phyloP scores from a whole-genome alignment of 2,888 invertebrate genomes.

The Cheilosia impressa region DNA sequence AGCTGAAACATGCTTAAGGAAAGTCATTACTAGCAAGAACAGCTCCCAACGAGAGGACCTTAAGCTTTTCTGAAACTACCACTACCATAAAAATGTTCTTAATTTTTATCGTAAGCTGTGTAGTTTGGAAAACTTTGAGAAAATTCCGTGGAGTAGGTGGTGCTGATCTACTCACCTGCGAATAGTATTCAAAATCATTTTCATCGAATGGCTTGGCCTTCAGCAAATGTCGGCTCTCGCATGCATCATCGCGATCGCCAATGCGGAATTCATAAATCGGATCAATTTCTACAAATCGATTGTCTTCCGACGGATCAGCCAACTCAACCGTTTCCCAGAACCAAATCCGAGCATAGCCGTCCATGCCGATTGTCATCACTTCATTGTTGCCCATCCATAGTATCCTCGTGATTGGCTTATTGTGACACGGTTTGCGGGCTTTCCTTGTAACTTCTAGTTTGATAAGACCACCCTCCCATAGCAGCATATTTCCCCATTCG shows the following conservation, averaged over 20 bases:
- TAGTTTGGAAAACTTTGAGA: too few relatives aligned
- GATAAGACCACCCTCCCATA: conserved; percentile 96
- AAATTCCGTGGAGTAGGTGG: too few relatives aligned
- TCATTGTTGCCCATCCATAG: conserved; percentile 81
- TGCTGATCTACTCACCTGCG: conserved; percentile 86
- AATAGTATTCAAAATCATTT: conserved; percentile 87
- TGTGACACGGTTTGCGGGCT: conserved; percentile 90
- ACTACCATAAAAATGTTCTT: too few relatives aligned
- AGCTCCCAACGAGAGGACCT: too few relatives aligned
- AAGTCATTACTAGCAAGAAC: neutral
- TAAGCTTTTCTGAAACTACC: too few relatives aligned
- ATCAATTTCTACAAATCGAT: conserved; percentile 91
- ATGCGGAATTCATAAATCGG: conserved; percentile 93
- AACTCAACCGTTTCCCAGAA: conserved; percentile 96
- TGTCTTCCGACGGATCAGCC: conserved; percentile 92
- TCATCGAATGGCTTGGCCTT: conserved; percentile 83
- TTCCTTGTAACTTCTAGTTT: conserved; percentile 92
- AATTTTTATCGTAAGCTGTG: too few relatives aligned
- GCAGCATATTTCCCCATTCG: conserved; percentile 95
- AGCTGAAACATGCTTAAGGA: neutral
- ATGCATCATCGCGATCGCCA: conserved; percentile 78
- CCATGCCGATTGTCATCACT: conserved; percentile 85
- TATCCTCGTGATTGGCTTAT: conserved; percentile 86
- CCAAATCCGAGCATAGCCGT: conserved; percentile 93
- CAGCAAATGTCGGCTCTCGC: conserved; percentile 81